phyloP scores from a whole-genome alignment of 2,113 vertebrate species.

The Etheostoma cragini region DNA sequence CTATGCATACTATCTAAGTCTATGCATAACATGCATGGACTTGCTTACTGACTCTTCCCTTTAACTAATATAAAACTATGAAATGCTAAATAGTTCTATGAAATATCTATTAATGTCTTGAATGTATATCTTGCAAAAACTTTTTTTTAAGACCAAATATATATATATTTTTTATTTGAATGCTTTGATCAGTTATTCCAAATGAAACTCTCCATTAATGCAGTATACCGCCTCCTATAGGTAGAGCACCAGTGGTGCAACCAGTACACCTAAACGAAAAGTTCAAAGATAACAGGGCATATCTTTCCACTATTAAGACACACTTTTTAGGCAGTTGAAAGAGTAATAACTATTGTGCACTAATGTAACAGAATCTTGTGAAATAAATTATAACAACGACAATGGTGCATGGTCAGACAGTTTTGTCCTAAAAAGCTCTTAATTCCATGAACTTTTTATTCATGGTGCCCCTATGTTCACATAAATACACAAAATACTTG shows the following conservation, averaged over 20 bases:
- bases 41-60: not conserved
- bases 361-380: not conserved
- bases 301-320: not conserved
- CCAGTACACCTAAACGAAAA: not conserved
- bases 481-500: not conserved
- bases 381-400: not conserved
- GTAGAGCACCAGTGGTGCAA: slow-evolving; percentile 8
- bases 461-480: not conserved
- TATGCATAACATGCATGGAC: not conserved
- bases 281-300: not conserved
- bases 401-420: not conserved
- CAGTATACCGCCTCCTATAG: slow-evolving; percentile 5
- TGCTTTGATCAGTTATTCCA: not conserved
- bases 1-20: too few relatives aligned
- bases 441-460: not conserved
- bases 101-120: not conserved
- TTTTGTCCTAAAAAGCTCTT: not conserved
- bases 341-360: not conserved
- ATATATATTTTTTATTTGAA: not conserved
- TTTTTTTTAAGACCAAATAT: not conserved
- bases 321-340: not conserved
- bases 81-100: not conserved
- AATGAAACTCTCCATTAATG: not conserved
- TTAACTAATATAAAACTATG: not conserved
- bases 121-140: not conserved